phyloP scores from a whole-genome alignment of 1,140 invertebrate genomes.

The Drosophila tristis region DNA sequence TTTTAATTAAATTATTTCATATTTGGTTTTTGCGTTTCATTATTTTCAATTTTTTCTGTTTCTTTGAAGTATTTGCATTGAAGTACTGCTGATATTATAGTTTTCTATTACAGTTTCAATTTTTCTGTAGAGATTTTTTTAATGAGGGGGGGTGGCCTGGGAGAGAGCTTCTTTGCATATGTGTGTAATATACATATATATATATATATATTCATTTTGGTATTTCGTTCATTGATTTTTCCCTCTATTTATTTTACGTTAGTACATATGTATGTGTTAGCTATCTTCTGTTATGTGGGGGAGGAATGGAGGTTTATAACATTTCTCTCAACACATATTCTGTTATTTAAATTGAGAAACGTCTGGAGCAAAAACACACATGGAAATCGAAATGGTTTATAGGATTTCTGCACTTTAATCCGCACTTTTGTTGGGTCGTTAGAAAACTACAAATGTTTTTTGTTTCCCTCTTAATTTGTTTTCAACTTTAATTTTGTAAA shows the following conservation, averaged over 20 bases:
- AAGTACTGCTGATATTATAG: constrained; percentile 68
- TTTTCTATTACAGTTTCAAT: constrained; percentile 61
- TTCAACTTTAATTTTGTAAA: constrained; percentile 77
- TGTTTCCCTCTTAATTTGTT: constrained; percentile 30
- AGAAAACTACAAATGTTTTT: constrained; percentile 75
- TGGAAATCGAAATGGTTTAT: constrained; percentile 60
- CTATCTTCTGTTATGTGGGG: constrained; percentile 30
- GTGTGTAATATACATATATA: constrained; percentile 58
- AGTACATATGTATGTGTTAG: constrained; percentile 47
- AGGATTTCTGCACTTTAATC: constrained; percentile 31
- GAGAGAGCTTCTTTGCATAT: constrained; percentile 43
- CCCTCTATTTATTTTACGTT: constrained; percentile 55
- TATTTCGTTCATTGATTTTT: constrained; percentile 37
- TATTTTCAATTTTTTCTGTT: constrained; percentile 30
- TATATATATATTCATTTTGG: constrained; percentile 46
- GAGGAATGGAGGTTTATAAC: constrained; percentile 40
- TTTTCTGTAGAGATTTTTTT: constrained; percentile 28
- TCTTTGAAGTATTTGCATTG: constrained; percentile 63
- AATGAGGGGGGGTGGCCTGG: constrained; percentile 12
- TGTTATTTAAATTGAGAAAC: constrained; percentile 53
- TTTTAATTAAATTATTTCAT: constrained; percentile 54
- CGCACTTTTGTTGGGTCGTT: constrained; percentile 45
- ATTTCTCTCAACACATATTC: constrained; percentile 54
- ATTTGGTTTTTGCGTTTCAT: constrained; percentile 37
- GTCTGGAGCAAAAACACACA: constrained; percentile 69